These are phyloP conservation scores for Machaerirhynchus nigripectus DNA, from an alignment of 2,113 vertebrate species.

Conservation along the genomic window DNA sequence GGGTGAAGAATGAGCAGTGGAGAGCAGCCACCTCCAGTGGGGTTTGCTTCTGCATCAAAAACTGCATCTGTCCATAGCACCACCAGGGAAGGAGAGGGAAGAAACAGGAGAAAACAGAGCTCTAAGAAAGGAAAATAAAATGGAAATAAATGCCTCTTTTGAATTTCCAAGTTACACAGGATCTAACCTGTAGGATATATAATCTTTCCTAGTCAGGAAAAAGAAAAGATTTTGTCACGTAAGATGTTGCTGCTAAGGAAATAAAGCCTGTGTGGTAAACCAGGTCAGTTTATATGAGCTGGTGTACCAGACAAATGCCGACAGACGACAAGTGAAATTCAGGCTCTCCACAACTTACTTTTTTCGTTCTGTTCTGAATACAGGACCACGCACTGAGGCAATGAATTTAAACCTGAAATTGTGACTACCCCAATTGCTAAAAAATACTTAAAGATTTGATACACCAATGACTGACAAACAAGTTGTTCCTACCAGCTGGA, in stretches of 20 bases:
- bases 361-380: background rate
- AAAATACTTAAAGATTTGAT: background rate
- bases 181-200: background rate
- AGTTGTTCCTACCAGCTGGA: background rate
- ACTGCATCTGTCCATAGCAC: background rate
- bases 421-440: background rate
- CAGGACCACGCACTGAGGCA: background rate
- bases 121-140: background rate
- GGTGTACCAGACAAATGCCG: background rate
- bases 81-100: accelerated
- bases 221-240: background rate
- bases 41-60: background rate
- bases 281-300: background rate
- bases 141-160: background rate
- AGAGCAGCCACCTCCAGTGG: background rate
- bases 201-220: background rate
- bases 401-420: background rate
- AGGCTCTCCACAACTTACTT: background rate
- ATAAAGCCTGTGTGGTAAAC: background rate
- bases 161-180: background rate
- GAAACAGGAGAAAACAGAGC: background rate
- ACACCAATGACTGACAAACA: background rate
- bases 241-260: background rate
- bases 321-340: background rate
- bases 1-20: accelerated